These are phyloP conservation scores for Poliocrania exsul DNA, from an alignment of 2,797 vertebrate species.

Conservation along the genomic window DNA sequence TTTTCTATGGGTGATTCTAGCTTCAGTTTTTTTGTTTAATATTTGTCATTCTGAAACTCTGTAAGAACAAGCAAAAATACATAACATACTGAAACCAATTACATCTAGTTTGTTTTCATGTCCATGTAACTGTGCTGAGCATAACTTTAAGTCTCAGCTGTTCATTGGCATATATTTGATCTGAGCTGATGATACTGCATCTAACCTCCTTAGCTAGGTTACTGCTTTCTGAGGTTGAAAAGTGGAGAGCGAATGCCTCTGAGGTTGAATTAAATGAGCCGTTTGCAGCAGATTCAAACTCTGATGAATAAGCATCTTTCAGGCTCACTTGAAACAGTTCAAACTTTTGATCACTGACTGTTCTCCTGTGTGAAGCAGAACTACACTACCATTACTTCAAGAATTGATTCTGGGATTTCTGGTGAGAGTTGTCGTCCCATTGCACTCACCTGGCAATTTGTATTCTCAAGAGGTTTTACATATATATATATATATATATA, in stretches of 20 bases:
- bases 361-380: neutral
- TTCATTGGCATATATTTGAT: slow-evolving; percentile 69
- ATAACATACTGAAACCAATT: neutral
- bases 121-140: neutral
- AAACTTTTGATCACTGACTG: slow-evolving; percentile 1
- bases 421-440: neutral
- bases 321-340: neutral
- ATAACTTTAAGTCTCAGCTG: slow-evolving; percentile 60
- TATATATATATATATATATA: neutral
- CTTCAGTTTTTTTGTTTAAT: neutral
- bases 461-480: neutral
- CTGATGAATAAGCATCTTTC: slow-evolving; percentile 45
- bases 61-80: neutral
- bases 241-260: slow-evolving; percentile 39
- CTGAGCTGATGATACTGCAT: slow-evolving; percentile 14
- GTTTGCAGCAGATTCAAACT: slow-evolving; percentile 24
- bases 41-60: slow-evolving; percentile 12
- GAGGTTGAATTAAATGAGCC: slow-evolving; percentile 52
- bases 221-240: slow-evolving; percentile 32
- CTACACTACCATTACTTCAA: neutral
- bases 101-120: neutral
- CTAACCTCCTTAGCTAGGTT: slow-evolving; percentile 45
- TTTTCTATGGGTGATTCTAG: slow-evolving; percentile 37
- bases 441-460: neutral
- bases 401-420: neutral